Evolutionary conservation across 1,140 invertebrate genomes (phyloP).

Genomic region (Drosophila malerkotliana): DNA sequence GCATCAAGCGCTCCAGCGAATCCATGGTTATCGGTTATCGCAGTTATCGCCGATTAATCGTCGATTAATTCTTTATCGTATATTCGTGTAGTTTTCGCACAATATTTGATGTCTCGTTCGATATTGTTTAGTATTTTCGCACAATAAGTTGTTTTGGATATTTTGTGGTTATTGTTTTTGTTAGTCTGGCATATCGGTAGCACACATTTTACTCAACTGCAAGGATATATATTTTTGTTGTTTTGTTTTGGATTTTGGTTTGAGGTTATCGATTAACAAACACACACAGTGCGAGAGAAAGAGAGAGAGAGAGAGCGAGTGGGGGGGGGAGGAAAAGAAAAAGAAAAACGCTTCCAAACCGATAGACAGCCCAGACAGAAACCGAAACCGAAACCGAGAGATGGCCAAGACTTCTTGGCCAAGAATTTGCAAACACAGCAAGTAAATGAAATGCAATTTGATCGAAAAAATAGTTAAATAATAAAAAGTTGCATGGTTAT

Average conservation of each 20-base stretch:
- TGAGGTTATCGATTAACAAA: neutral
- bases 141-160: constrained; percentile 17
- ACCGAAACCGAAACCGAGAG: constrained; percentile 16
- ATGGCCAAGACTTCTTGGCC: constrained; percentile 31
- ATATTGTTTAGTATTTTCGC: constrained; percentile 25
- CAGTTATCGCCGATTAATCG: constrained; percentile 10
- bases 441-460: constrained; percentile 9
- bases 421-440: constrained; percentile 60
- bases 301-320: no score
- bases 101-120: constrained; percentile 24
- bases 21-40: constrained; percentile 86
- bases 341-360: neutral
- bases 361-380: constrained; percentile 7
- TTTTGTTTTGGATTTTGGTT: constrained; percentile 7
- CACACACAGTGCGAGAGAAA: neutral
- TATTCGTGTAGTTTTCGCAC: constrained; percentile 11
- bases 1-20: constrained; percentile 90
- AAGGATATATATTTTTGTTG: constrained; percentile 22
- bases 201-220: constrained; percentile 69
- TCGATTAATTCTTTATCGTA: constrained; percentile 20
- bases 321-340: neutral
- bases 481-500: constrained; percentile 34
- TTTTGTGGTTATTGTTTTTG: constrained; percentile 40
- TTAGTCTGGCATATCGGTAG: constrained; percentile 33
- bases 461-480: constrained; percentile 3